These are phyloP conservation scores for Nebria ingens DNA, from an alignment of 1,140 invertebrate species.

Conservation along the genomic window DNA sequence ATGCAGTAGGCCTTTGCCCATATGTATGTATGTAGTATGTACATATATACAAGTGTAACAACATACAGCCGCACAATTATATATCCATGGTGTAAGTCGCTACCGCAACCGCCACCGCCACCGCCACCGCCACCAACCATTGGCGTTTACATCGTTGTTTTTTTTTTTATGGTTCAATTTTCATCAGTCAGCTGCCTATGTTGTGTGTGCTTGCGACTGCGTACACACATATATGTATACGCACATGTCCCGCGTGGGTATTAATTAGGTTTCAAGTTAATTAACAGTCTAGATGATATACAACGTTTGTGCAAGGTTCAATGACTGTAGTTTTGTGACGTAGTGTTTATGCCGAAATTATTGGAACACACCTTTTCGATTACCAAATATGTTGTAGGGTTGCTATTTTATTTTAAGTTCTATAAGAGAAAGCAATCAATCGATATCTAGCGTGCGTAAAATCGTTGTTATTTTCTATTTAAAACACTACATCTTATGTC, in stretches of 20 bases:
- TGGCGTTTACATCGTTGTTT: constrained; percentile 13
- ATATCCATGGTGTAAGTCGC: too few relatives aligned
- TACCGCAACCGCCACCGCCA: too few relatives aligned
- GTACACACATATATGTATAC: not conserved
- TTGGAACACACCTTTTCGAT: not conserved
- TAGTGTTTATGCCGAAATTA: not conserved
- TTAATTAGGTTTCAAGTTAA: constrained; percentile 19
- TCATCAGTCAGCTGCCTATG: constrained; percentile 21
- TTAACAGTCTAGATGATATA: constrained; percentile 16
- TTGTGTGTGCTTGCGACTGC: too few relatives aligned
- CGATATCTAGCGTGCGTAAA: not conserved
- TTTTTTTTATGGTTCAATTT: constrained; percentile 18
- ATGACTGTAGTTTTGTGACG: not conserved
- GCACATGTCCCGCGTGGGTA: constrained; percentile 17
- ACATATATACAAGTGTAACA: too few relatives aligned
- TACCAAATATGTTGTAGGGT: not conserved
- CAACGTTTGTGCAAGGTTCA: constrained; percentile 12
- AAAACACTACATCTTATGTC: too few relatives aligned
- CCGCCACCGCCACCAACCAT: not conserved
- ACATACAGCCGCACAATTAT: too few relatives aligned
- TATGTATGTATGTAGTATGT: too few relatives aligned
- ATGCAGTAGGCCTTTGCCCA: too few relatives aligned
- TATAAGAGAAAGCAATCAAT: not conserved
- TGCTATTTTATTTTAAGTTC: not conserved
- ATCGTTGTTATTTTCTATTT: too few relatives aligned